Evolutionary conservation across 1,140 invertebrate genomes (phyloP), one percentile per base, ranked within the genome.

Genomic region (Drosophila carrolli): DNA sequence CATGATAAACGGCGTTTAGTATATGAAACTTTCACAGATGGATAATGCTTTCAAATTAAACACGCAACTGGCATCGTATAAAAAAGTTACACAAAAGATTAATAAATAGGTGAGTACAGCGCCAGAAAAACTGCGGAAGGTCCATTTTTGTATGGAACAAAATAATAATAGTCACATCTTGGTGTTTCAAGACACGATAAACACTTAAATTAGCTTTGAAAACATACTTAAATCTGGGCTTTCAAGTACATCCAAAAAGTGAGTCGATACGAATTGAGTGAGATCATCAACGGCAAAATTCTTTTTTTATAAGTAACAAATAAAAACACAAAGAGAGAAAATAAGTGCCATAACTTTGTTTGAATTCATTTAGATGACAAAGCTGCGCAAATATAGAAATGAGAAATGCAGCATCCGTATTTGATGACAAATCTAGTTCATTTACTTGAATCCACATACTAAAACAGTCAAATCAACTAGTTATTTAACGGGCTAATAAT

Each of bases 1-100:
- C 66, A 83, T 79, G 71, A 66, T 75, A 75, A 78, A 82, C 60
- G 61, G 71, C 46, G 53, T 46, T 50, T 71, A 44, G 38, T 77
- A 47, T 58, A 35, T 10, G 19, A 60, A 78, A 66, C 48, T 35
- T 73, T 59, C 63, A 61, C 73, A 71, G 82, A 81, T 86, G 78
- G 74, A 78, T 81, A 86, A 75, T 81, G 47, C 56, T 16, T 50
- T 37, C 55, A 10, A 46, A 58, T 32, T 67, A 37, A 59, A 74
- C 79, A 82, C 79, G 79, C 79, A 78, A 77, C 61, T 38, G 54
- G 14, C 50, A 57, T 47, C 46, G 47, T 53, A 44, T 60, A 61
- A 44, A 32, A 68, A 65, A 41, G 38, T 37, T 32, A 37, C 10
- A 19, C 4, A 43, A 23, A 50, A 47, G 14, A 40, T 32, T 35